Base-by-base conservation (phyloP, 1,140 invertebrate genomes). In the Fopius arisanus region DNA sequence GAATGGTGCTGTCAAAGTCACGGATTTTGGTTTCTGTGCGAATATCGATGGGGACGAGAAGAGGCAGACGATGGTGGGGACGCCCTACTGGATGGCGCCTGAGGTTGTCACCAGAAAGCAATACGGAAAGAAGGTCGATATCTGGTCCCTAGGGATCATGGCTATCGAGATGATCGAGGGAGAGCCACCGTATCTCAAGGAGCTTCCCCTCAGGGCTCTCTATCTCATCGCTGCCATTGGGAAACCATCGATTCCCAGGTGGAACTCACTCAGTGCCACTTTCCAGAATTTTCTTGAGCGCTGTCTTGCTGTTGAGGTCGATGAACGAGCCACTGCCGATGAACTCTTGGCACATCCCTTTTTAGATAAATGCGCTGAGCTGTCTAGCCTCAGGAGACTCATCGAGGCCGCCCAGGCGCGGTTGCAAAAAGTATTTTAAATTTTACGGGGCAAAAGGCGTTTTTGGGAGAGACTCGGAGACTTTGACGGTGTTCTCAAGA, bases 151-250 rank as follows among this genome's bases (percentile, higher is more conserved):
- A 28, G 97, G 97, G 14, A 99, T 99, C 62, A 98, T 99, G 97
- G 96, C 96, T 0, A 97, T 98, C 77, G 98, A 99, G 89, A 99
- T 99, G 97, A 96, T 99, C 41, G 96, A 98, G 83, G 97, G 97
- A 0, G 96, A 99, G 85, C 98, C 98, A 7, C 97, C 97, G 0
- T 98, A 98, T 87, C 90, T 98, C 78, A 96, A 96, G 85, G 97
- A 99, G 89, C 95, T 96, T 16, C 97, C 97, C 6, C 85, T 99
- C 7, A 91, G 96, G 87, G 97, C 97, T 4, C 89, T 99, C 16
- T 99, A 98, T 90, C 89, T 99, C 67, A 99, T 99, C 74, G 97
- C 97, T 21, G 96, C 97, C 0, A 96, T 97, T 79, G 98, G 97
- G 1, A 93, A 97, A 79, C 98, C 98, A 12, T 92, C 95, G 75